A percentile compares a stretch with the other conserved stretches of the same genome.
phyloP scores from a whole-genome alignment of 2,888 invertebrate genomes.

The Deilephila elpenor region DNA sequence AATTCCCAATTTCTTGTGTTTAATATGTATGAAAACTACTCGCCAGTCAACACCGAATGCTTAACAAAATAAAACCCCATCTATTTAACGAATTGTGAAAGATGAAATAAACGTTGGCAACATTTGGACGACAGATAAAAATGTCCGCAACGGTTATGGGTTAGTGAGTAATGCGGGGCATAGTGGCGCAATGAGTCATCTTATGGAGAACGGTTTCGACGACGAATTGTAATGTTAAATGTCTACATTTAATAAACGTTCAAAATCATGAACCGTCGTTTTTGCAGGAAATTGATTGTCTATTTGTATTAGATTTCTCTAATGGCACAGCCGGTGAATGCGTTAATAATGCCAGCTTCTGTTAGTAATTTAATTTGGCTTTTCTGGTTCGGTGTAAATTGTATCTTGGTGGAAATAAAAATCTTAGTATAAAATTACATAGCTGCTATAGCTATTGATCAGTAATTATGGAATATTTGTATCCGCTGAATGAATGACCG shows the following conservation, averaged over 20 bases:
- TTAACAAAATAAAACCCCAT: not conserved
- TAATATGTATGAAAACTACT: not conserved
- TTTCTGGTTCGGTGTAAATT: not conserved
- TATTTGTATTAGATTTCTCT: conserved; percentile 8
- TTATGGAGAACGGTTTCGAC: conserved; percentile 4
- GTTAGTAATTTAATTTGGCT: not conserved
- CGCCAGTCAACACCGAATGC: not conserved
- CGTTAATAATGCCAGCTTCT: not conserved
- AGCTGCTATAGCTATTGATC: not conserved
- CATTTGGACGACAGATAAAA: conserved; percentile 10
- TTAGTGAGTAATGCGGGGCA: conserved; percentile 15
- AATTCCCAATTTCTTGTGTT: no score
- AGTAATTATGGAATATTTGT: no score
- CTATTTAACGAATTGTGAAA: conserved; percentile 2
- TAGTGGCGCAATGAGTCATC: conserved; percentile 9
- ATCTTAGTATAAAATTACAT: not conserved
- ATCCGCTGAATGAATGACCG: no score
- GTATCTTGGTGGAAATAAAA: not conserved
- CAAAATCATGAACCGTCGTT: not conserved
- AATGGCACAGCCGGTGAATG: not conserved
- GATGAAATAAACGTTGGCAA: conserved; percentile 15
- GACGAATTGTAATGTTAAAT: not conserved
- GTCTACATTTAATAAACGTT: not conserved
- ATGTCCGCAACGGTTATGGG: conserved; percentile 10
- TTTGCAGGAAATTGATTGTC: not conserved